Percentiles rank a stretch among this genome's conserved stretches.
Conservation (phyloP, 2,888 invertebrate genomes). For the Stenoptilia bipunctidactyla region DNA sequence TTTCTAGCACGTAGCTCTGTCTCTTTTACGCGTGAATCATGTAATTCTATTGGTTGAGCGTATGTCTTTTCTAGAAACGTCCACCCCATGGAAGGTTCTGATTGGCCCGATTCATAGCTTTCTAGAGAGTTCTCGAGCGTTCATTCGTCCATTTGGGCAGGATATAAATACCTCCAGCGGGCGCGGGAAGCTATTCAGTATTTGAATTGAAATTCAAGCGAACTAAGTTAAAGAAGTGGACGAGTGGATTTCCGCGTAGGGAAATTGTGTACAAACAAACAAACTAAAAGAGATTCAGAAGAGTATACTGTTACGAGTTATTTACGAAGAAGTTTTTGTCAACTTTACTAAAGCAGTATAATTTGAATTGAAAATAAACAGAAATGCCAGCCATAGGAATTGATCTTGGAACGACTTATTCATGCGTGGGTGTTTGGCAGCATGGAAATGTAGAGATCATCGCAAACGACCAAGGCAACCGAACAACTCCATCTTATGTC, state of each 20-base stretch:
- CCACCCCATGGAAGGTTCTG: slow-evolving; percentile 17
- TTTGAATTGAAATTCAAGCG: slow-evolving; percentile 38
- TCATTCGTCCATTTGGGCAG: slow-evolving; percentile 25
- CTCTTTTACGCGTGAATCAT: neutral
- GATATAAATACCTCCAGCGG: slow-evolving; percentile 29
- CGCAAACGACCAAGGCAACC: slow-evolving; percentile 90
- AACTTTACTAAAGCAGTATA: slow-evolving; percentile 10
- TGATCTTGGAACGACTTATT: slow-evolving; percentile 89
- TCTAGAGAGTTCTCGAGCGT: slow-evolving; percentile 34
- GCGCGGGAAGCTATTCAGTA: slow-evolving; percentile 45
- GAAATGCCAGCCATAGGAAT: slow-evolving; percentile 58
- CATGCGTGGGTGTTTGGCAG: slow-evolving; percentile 89
- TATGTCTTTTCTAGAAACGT: slow-evolving; percentile 26
- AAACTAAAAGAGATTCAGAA: slow-evolving; percentile 2
- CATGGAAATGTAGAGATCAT: slow-evolving; percentile 87
- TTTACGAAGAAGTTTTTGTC: slow-evolving; percentile 11
- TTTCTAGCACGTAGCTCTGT: neutral
- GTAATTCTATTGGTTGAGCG: neutral
- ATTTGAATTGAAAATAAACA: slow-evolving; percentile 9
- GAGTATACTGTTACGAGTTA: neutral
- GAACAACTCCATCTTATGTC: slow-evolving; percentile 90
- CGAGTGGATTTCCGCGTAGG: slow-evolving; percentile 9
- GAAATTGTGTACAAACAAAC: slow-evolving; percentile 18
- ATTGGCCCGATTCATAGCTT: slow-evolving; percentile 29
- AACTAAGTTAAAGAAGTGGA: slow-evolving; percentile 23